Evolutionary conservation across 92 coral and sea anemone genomes (phyloP).

Genomic region (Plumapathes pennacea): DNA sequence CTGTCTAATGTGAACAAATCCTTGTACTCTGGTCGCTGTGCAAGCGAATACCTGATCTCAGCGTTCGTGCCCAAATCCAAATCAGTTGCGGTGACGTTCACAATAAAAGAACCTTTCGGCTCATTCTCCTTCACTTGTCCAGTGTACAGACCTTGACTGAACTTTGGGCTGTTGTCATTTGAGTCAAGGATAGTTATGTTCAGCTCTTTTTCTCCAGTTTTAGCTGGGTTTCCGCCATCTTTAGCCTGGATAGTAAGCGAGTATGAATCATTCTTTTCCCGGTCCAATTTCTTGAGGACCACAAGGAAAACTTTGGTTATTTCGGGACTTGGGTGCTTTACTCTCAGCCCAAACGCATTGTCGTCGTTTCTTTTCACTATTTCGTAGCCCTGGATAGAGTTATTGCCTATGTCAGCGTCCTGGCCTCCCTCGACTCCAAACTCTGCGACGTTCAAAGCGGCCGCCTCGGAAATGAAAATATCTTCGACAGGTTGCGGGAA

Average conservation of each 20-base stretch:
- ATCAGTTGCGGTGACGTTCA: slow-evolving; percentile 68
- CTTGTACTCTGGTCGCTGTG: slow-evolving; percentile 29
- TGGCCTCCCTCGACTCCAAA: slow-evolving; percentile 56
- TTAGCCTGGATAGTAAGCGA: slow-evolving; percentile 59
- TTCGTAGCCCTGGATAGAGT: slow-evolving; percentile 66
- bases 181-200: slow-evolving; percentile 69
- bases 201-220: slow-evolving; percentile 52
- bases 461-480: slow-evolving; percentile 64
- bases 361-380: slow-evolving; percentile 70
- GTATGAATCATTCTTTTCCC: slow-evolving; percentile 65
- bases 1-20: slow-evolving; percentile 58
- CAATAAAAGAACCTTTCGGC: slow-evolving; percentile 60
- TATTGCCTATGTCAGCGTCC: slow-evolving; percentile 72
- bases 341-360: slow-evolving; percentile 41
- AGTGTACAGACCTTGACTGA: slow-evolving; percentile 49
- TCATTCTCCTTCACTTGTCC: slow-evolving; percentile 69
- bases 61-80: slow-evolving; percentile 78
- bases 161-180: slow-evolving; percentile 77
- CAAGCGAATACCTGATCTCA: slow-evolving; percentile 47
- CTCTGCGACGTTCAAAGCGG: slow-evolving; percentile 61
- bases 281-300: slow-evolving; percentile 64
- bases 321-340: slow-evolving; percentile 48
- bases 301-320: slow-evolving; percentile 55
- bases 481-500: slow-evolving; percentile 53
- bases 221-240: slow-evolving; percentile 73